Conservation (phyloP, 2,888 invertebrate genomes). For the Metopia argyrocephala region DNA sequence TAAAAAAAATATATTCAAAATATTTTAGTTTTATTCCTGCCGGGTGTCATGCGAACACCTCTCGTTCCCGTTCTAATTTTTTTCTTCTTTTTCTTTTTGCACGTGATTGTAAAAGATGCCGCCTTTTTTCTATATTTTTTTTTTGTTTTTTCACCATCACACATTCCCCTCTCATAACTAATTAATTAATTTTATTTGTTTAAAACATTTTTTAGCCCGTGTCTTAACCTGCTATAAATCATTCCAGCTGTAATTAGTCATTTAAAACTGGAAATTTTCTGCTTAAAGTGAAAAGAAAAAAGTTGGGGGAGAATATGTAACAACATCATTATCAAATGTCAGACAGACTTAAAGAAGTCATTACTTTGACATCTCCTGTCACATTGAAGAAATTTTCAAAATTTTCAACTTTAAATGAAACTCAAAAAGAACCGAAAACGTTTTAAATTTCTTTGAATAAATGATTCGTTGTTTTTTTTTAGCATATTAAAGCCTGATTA, state of each 20-base stretch:
- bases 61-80: too few relatives aligned
- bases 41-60: too few relatives aligned
- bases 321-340: slow-evolving; percentile 70
- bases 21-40: too few relatives aligned
- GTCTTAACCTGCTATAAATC: slow-evolving; percentile 58
- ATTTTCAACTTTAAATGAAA: too few relatives aligned
- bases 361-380: slow-evolving; percentile 77
- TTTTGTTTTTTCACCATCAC: too few relatives aligned
- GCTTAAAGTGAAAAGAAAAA: neutral
- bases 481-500: slow-evolving; percentile 75
- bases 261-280: slow-evolving; percentile 33
- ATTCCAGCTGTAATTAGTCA: slow-evolving; percentile 60
- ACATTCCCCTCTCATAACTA: slow-evolving; percentile 43
- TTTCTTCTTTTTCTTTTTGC: neutral
- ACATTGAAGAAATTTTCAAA: slow-evolving; percentile 71
- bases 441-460: slow-evolving; percentile 45
- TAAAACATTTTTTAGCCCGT: slow-evolving; percentile 52
- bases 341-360: slow-evolving; percentile 75
- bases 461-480: slow-evolving; percentile 54
- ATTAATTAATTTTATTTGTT: slow-evolving; percentile 59
- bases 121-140: neutral
- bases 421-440: too few relatives aligned
- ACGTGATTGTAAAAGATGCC: neutral
- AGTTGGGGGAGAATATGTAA: slow-evolving; percentile 20
- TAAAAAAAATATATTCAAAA: too few relatives aligned